Conservation (phyloP, 2,797 vertebrate species). For the Scyliorhinus canicula region DNA sequence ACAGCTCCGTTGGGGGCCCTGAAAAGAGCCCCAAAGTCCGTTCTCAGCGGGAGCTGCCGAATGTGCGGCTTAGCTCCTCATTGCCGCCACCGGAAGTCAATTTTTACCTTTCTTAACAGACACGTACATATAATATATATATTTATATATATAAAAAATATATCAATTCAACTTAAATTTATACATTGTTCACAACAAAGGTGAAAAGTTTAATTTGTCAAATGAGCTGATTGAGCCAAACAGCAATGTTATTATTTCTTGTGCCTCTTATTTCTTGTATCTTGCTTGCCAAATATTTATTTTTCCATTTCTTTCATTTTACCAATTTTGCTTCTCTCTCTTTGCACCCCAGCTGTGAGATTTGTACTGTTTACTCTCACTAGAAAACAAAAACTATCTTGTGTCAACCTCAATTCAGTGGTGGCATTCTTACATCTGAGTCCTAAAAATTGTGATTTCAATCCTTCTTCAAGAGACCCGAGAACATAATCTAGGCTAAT, state of each 20-base stretch:
- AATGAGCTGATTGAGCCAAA: neutral
- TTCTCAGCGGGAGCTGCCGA: too few species aligned
- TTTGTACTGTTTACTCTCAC: neutral
- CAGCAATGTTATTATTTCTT: neutral
- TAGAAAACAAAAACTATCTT: neutral
- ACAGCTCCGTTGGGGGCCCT: too few species aligned
- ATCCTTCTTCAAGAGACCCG: neutral
- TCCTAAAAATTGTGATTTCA: neutral
- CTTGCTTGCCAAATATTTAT: neutral
- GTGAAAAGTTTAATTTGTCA: neutral
- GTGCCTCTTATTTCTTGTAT: neutral
- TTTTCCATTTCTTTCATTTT: neutral
- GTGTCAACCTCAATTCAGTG: neutral
- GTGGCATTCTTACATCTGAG: neutral
- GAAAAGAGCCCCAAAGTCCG: too few species aligned
- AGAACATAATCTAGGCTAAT: neutral
- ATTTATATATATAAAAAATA: too few species aligned
- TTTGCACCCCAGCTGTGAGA: neutral
- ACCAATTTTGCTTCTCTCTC: neutral
- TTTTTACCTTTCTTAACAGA: too few species aligned
- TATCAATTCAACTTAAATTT: too few species aligned
- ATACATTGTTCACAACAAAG: neutral
- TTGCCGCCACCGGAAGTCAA: too few species aligned
- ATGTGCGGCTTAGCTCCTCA: too few species aligned
- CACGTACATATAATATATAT: too few species aligned